phyloP scores from a whole-genome alignment of 2,888 invertebrate genomes.

The Chymomyza fuscimana region DNA sequence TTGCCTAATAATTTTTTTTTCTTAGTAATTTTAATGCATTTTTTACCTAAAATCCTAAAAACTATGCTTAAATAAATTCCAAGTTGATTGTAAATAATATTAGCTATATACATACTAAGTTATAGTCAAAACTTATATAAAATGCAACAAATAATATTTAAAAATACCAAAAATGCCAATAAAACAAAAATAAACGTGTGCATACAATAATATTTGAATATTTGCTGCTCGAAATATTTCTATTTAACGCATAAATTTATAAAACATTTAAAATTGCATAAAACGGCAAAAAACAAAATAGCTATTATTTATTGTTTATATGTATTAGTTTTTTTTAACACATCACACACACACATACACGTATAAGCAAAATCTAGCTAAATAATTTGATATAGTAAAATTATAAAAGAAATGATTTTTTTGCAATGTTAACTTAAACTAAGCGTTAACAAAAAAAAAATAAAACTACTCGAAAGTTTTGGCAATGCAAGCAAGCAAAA shows the following conservation, averaged over 20 bases:
- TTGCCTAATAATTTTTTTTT: background rate
- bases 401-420: background rate
- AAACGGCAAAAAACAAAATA: background rate
- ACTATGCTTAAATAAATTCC: slow-evolving; percentile 46
- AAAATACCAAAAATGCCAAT: background rate
- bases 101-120: slow-evolving; percentile 43
- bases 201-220: background rate
- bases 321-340: background rate
- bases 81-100: slow-evolving; percentile 67
- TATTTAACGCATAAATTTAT: background rate
- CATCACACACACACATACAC: slow-evolving; percentile 6
- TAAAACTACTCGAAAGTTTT: background rate
- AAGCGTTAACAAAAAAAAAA: background rate
- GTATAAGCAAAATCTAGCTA: background rate
- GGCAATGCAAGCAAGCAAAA: background rate
- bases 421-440: background rate
- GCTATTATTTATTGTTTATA: background rate
- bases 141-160: background rate
- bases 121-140: slow-evolving; percentile 2
- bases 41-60: slow-evolving; percentile 6
- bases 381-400: background rate
- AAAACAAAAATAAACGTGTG: background rate
- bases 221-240: background rate
- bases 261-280: background rate
- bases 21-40: background rate